Conservation (phyloP, 2,888 invertebrate species). For the Eupsilia transversa region DNA sequence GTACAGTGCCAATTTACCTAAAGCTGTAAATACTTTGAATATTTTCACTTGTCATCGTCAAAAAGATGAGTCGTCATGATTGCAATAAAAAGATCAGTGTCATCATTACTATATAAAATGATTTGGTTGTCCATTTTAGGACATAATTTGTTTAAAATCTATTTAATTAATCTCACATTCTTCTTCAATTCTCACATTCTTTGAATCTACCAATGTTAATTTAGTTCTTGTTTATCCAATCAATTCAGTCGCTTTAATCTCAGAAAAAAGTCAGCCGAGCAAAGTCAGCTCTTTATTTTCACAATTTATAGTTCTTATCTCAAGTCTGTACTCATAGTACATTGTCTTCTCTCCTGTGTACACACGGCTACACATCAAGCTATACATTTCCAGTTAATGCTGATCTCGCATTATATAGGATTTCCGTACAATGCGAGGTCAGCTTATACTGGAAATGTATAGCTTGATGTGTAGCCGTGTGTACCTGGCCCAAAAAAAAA, state of each 20-base stretch:
- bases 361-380: too few species aligned
- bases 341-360: background rate
- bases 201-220: background rate
- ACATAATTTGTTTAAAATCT: background rate
- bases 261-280: background rate
- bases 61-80: background rate
- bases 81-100: background rate
- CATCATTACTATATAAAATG: background rate
- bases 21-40: background rate
- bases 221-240: background rate
- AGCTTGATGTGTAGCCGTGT: too few species aligned
- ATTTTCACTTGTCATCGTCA: background rate
- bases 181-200: too few species aligned
- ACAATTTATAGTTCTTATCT: too few species aligned
- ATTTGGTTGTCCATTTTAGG: background rate
- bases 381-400: too few species aligned
- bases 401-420: too few species aligned
- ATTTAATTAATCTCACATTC: too few species aligned
- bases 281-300: too few species aligned
- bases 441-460: too few species aligned
- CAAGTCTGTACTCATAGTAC: background rate
- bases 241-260: background rate
- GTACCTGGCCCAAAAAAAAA: too few species aligned
- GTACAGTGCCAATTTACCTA: background rate
- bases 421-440: too few species aligned